Conservation (phyloP, 2,797 vertebrate species). For the Pempheris klunzingeri region DNA sequence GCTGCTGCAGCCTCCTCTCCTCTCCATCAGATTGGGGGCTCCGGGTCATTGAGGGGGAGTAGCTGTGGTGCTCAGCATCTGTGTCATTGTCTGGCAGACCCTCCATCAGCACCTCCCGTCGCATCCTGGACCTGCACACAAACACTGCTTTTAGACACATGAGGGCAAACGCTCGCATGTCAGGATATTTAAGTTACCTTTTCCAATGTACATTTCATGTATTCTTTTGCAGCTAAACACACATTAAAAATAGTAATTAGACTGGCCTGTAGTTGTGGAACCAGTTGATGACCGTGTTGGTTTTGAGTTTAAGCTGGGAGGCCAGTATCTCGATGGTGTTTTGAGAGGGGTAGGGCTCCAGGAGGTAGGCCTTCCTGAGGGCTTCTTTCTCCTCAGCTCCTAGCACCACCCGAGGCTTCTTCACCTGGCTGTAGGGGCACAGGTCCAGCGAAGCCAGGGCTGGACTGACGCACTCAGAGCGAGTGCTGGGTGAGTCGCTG, state of each 20-base stretch:
- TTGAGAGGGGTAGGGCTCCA: constrained; percentile 98
- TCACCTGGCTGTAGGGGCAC: constrained; percentile 92
- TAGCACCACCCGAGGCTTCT: constrained; percentile 96
- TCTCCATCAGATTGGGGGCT: constrained; percentile 91
- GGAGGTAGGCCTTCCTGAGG: constrained; percentile 93
- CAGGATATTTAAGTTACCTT: neutral
- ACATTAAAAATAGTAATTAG: neutral
- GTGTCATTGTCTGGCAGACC: constrained; percentile 94
- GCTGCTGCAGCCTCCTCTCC: constrained; percentile 86
- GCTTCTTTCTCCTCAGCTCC: constrained; percentile 96
- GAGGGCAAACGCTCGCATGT: neutral
- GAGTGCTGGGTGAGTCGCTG: constrained; percentile 92
- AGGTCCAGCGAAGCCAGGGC: constrained; percentile 88
- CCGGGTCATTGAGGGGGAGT: constrained; percentile 79
- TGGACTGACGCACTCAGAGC: constrained; percentile 94
- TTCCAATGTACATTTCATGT: neutral
- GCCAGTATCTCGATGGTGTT: constrained; percentile 97
- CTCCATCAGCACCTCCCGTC: constrained; percentile 95
- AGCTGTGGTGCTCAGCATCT: constrained; percentile 88
- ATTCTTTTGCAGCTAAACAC: neutral
- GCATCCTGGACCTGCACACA: constrained; percentile 95
- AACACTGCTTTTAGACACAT: constrained; percentile 47
- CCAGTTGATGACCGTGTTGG: constrained; percentile 99
- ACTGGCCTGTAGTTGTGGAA: constrained; percentile 99
- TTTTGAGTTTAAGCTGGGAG: constrained; percentile 96